Evolutionary conservation across 2,888 invertebrate species (phyloP), one percentile per base, ranked within the genome.

Genomic region (Embidobia sp.): DNA sequence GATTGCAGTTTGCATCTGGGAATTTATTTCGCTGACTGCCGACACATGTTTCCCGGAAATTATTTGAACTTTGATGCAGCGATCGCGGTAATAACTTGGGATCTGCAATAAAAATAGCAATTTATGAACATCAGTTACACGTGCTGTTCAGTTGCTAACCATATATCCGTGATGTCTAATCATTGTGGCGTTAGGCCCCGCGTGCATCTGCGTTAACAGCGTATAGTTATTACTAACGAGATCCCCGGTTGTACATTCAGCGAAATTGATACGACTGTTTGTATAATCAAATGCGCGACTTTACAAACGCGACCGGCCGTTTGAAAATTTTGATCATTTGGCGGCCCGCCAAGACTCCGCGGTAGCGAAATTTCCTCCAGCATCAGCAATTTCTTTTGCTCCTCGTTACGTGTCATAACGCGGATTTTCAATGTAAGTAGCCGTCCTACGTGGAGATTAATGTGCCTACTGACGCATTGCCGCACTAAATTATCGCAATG

Each of bases 81-180:
- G 18, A 51, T 35, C 10, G 22, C 3, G 35, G 26, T 27, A 55
- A 55, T 55, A 16, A 40, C 8, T 40, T n/a, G 2, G 10, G 40
- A 18, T 27, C 8, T 10, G n/a, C 26, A 35, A 26, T 3, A 61
- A 46, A 46, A 48, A 48, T 46, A 1, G 19, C 22, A 16, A 63
- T 63, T 63, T 35, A 46, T 37, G 27, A 22, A 8, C 61, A 63
- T 63, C 61, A 63, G 27, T 49, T 63, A 29, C 40, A 63, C 18
- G 16, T 49, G 61, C 15, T 40, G 61, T 40, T 19, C 18, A 40
- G 48, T 61, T 61, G 59, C 15, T 15, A 44, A n/a, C n/a, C 35
- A 29, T 29, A 61, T 37, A 61, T 61, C 13, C 44, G 35, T n/a
- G 27, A 27, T 33, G 61, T 63, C 49, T 63, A 49, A 63, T 49